Base-by-base conservation (phyloP, 2,888 invertebrate genomes). In the Kuschelorhynchus macadamiae region DNA sequence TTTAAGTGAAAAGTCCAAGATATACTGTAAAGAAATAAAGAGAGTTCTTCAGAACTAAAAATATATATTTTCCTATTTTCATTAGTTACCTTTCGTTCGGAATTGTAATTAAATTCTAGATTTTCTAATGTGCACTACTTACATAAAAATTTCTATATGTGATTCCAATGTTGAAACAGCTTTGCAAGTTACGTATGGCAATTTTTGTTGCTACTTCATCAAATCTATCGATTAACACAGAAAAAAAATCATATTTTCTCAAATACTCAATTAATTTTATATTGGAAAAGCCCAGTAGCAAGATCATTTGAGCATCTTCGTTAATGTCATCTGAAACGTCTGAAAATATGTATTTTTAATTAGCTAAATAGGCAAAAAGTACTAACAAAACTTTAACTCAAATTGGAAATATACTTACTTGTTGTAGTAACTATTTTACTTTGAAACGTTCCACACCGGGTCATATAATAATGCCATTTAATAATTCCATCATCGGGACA, bases 121-220 rank as follows among this genome's bases (percentile, higher is more conserved):
- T n/a, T n/a, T n/a, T n/a, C n/a, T n/a, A n/a, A 8, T 7, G 16
- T 25, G 12, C 20, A 36, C 25, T 17, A 77, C 76, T 75, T 75
- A 82, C 81, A 71, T 78, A 77, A 73, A 82, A 82, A 70, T 79
- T 82, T 67, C 77, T 75, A 32, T 68, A 49, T 1, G 80, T 80
- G 39, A 82, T 69, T 18, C 81, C 83, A 55, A 83, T 76, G 57
- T 80, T 79, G 68, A 80, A 82, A 9, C 69, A 56, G 5, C 80
- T 76, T 44, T 67, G 57, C 7, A 81, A 63, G 56, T 74, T 78
- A 21, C 72, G 77, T 8, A 81, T 53, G 41, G 78, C 56, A 32
- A 70, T 60, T 72, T 81, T 81, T 0, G 68, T 74, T n/a, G 78
- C 76, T 11, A 81, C 60, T 55, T 71, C 33, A 74, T 82, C 81